Evolutionary conservation across 2,113 vertebrate genomes (phyloP).

Genomic region (Gavialis gangeticus): DNA sequence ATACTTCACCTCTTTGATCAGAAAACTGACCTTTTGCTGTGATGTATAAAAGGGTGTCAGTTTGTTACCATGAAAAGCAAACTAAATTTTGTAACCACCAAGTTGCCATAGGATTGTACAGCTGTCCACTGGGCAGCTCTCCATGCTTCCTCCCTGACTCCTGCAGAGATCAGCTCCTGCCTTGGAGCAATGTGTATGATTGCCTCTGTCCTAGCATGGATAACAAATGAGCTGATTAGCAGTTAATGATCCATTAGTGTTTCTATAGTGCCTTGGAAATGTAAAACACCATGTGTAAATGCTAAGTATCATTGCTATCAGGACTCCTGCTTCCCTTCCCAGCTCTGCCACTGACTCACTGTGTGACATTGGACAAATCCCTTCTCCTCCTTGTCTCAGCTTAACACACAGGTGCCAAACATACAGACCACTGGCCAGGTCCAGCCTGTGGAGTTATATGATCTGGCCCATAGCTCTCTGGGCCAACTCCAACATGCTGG

Average conservation of each 20-base stretch:
- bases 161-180: not conserved
- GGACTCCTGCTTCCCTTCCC: not conserved
- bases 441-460: too few species aligned
- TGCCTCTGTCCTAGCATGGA: too few species aligned
- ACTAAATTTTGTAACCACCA: not conserved
- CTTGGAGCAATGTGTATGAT: not conserved
- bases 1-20: not conserved
- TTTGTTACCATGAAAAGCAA: not conserved
- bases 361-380: not conserved
- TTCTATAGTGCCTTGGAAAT: not conserved
- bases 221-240: not conserved
- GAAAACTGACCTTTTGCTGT: not conserved
- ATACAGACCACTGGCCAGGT: too few species aligned
- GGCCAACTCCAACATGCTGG: too few species aligned
- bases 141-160: not conserved
- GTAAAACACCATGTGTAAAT: not conserved
- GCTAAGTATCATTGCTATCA: not conserved
- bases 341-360: fast-evolving
- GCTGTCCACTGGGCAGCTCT: not conserved
- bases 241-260: not conserved
- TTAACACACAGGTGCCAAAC: not conserved
- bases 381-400: not conserved
- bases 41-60: not conserved
- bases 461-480: too few species aligned
- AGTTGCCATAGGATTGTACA: not conserved